Percentiles rank a stretch among this genome's conserved stretches.
Conservation (phyloP, 2,113 vertebrate species). For the Regulus satrapa region DNA sequence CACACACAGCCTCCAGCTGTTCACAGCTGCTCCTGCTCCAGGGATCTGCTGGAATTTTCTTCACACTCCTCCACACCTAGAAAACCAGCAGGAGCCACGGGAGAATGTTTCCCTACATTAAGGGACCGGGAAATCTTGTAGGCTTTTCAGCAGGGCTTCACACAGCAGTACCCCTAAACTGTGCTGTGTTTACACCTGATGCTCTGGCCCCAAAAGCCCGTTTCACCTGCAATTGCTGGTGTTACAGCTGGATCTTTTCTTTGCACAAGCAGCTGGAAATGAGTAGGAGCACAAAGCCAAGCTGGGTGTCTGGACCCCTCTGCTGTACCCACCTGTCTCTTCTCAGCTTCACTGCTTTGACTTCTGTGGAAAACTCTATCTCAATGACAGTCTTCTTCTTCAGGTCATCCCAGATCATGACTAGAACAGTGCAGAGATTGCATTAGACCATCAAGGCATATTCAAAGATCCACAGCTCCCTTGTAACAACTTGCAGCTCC, state of each 20-base stretch:
- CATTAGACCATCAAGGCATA: not conserved
- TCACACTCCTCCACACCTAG: not conserved
- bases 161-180: not conserved
- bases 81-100: not conserved
- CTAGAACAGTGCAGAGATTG: conserved; percentile 60
- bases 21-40: not conserved
- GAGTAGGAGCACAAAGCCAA: not conserved
- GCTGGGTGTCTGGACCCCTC: not conserved
- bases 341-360: conserved; percentile 95
- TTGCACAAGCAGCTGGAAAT: not conserved
- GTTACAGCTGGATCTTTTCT: not conserved
- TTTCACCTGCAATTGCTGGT: not conserved
- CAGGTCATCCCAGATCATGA: conserved; percentile 99
- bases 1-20: not conserved
- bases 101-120: not conserved
- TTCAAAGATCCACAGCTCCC: not conserved
- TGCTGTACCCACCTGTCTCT: conserved; percentile 83
- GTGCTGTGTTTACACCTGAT: not conserved
- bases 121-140: not conserved
- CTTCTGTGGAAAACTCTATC: conserved; percentile 98
- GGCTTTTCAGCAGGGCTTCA: not conserved
- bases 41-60: not conserved
- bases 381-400: conserved; percentile 99
- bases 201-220: not conserved
- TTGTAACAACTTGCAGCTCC: not conserved